Evolutionary conservation across 2,888 invertebrate genomes (phyloP), one percentile per base, ranked within the genome.

Genomic region (Sphaerophoria taeniata): DNA sequence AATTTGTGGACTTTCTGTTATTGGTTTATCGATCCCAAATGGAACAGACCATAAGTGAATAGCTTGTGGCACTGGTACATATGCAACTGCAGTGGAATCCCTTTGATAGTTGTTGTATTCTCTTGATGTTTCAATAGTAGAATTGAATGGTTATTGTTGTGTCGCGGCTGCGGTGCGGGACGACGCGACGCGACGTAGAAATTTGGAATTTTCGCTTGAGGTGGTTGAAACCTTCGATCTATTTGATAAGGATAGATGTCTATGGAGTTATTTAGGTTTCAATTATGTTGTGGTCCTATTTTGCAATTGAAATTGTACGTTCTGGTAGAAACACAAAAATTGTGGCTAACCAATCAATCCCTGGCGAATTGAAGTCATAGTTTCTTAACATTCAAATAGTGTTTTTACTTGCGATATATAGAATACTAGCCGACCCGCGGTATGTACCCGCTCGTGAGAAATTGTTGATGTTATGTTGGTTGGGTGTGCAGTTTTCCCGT

Each of bases 1-100:
- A 84, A 84, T 84, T 84, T 84, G 84, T 84, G 84, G 72, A 80
- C 75, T 69, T 69, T 80, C 84, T 72, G 75, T 84, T 84, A 84
- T 84, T 80, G 84, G 75, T 75, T 72, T 80, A 84, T 84, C 75
- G 84, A 84, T 84, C 75, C 58, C 56, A 6, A 58, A 51, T 69
- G 43, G 70, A 65, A 70, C 74, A 34, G 39, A 43, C n/a, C 31
- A 67, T 53, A 53, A 67, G 67, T 67, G 74, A 72, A 73, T 75
- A 69, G 39, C 24, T 51, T 51, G 16, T 14, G 65, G 65, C 65
- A 77, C 67, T 67, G 67, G 43, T 43, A 43, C 43, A 9, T 43
- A 9, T 43, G 12, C 3, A 9, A 7, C 9, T 9, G 12, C 2
- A 43, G 43, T 3, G 51, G 43, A 33, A 9, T 9, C 33, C 12